Conservation (phyloP, 2,888 invertebrate genomes). For the Plebejus argus region DNA sequence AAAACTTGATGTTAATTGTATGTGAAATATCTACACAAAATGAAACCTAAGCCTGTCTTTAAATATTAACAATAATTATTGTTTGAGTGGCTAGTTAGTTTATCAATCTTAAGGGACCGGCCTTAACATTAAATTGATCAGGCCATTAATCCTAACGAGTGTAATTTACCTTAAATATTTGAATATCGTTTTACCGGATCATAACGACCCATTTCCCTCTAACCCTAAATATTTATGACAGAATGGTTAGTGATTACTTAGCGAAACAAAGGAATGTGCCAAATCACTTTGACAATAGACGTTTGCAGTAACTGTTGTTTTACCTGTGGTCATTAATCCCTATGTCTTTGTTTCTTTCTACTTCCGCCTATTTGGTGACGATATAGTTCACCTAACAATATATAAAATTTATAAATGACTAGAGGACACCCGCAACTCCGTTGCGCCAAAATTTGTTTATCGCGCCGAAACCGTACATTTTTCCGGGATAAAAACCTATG, state of each 20-base stretch:
- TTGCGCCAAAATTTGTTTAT: too few relatives aligned
- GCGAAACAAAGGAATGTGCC: conserved; percentile 17
- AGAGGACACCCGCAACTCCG: too few relatives aligned
- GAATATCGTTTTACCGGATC: conserved; percentile 16
- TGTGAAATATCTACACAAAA: background rate
- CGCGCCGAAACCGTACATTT: too few relatives aligned
- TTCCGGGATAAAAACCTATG: too few relatives aligned
- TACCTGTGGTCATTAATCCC: background rate
- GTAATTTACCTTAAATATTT: conserved; percentile 11
- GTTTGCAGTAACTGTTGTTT: background rate
- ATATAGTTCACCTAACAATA: background rate
- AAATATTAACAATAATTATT: background rate
- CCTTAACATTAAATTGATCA: background rate
- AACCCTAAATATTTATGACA: background rate
- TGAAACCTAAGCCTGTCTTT: background rate
- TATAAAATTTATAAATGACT: too few relatives aligned
- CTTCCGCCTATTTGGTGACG: background rate
- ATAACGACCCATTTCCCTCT: background rate
- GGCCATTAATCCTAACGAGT: conserved; percentile 8
- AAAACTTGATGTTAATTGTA: background rate
- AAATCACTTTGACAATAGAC: conserved; percentile 1
- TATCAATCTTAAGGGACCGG: background rate
- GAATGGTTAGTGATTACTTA: background rate
- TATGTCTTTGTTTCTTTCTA: background rate
- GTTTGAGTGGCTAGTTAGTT: background rate